Percentiles rank a stretch among this genome's conserved stretches.
Evolutionary conservation across 2,797 vertebrate genomes (phyloP).

Genomic region (Pogonophryne albipinna): DNA sequence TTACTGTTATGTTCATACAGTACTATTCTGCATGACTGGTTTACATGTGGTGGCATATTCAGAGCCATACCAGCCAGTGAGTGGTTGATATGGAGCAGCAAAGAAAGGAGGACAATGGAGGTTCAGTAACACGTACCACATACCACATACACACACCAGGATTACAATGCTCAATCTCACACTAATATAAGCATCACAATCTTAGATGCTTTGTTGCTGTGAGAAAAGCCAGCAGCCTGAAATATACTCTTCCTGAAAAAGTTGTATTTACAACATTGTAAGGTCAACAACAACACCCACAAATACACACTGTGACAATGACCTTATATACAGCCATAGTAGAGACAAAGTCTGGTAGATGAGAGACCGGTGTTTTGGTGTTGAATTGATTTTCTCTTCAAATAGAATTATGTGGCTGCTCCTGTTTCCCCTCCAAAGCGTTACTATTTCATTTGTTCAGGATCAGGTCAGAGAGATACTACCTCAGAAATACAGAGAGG

Average conservation of each 20-base stretch:
- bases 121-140: neutral
- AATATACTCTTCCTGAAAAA: neutral
- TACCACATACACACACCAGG: no score
- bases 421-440: constrained; percentile 61
- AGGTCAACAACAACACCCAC: constrained; percentile 8
- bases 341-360: constrained; percentile 32
- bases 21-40: neutral
- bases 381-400: constrained; percentile 76
- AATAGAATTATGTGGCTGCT: constrained; percentile 67
- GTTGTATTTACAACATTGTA: constrained; percentile 2
- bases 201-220: neutral
- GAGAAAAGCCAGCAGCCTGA: neutral
- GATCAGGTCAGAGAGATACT: constrained; percentile 61
- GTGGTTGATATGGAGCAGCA: neutral
- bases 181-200: neutral
- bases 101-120: neutral
- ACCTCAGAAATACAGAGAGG: constrained; percentile 24
- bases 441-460: constrained; percentile 75
- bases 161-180: neutral
- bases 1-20: neutral
- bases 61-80: neutral
- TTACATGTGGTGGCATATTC: neutral
- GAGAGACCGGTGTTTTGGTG: constrained; percentile 55
- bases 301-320: constrained; percentile 4
- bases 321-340: constrained; percentile 40